Evolutionary conservation across 1,140 invertebrate genomes (phyloP), one percentile per base, ranked within the genome.

Genomic region (Triops cancriformis): DNA sequence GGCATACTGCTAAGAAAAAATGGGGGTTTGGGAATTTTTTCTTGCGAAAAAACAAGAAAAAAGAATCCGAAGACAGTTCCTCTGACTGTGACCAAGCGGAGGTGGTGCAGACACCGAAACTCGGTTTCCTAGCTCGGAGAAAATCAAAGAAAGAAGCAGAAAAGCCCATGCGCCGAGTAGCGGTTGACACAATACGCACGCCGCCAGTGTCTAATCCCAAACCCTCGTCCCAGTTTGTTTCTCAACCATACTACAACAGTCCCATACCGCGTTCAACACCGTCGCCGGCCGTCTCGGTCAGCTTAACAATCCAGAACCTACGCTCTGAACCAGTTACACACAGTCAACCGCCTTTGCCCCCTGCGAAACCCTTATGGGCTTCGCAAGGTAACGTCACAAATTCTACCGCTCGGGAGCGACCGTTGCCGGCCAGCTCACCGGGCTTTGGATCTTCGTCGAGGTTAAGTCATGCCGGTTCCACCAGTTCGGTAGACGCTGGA

Each of bases 1-100:
- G 18, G 5, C 51, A 18, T 9, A 18, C 51, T 23, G 10, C 51
- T 5, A 64, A 89, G 74, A 90, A 90, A 83, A 91, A 91, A 84
- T 92, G 91, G 91, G 90, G 90, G 0, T 86, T 92, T 6, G 90
- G 91, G 23, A 89, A 89, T 80, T 85, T 93, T 1, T 91, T 92
- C 80, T 85, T 89, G 80, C 84, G 89, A 82, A 64, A 64, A 23
- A 18, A 18, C 23, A 90, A 89, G 80, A 90, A 86, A n/a, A 83
- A 83, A 14, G 86, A 87, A 77, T 86, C 86, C 75, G 64, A 43
- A 14, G 43, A 23, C 11, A 87, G 87, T 74, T 87, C 85, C 37
- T 87, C 85, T 43, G 87, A 88, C 31, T 90, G 88, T 51, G 89
- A 88, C 72, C 88, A 90, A 79, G 89, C 89, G 73, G 89, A 90